Percentiles rank a stretch among this genome's conserved stretches.
Evolutionary conservation across 2,888 invertebrate genomes (phyloP).

Genomic region (Cephus spinipes): DNA sequence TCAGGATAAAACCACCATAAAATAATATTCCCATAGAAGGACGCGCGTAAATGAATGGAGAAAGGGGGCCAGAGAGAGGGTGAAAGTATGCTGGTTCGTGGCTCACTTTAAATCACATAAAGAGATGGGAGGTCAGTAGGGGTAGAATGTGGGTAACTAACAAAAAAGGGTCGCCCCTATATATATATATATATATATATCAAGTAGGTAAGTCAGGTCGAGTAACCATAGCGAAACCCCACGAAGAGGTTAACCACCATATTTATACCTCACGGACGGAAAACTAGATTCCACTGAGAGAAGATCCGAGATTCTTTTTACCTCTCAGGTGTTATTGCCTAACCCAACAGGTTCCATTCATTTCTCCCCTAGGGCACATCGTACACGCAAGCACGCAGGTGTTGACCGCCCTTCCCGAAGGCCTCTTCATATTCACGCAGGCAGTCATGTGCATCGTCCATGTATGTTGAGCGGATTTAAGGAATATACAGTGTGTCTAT

Average conservation of each 20-base stretch:
- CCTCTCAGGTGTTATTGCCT: constrained; percentile 40
- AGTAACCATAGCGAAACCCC: not conserved
- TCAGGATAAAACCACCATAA: not conserved
- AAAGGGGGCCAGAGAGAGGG: not conserved
- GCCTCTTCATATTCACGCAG: constrained; percentile 1
- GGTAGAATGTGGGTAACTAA: not conserved
- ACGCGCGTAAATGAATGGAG: not conserved
- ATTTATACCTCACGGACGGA: not conserved
- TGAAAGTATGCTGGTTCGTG: not conserved
- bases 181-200: too few relatives aligned
- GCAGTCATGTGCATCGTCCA: constrained; percentile 5
- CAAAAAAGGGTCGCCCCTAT: not conserved
- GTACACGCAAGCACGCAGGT: constrained; percentile 8
- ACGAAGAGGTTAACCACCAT: not conserved
- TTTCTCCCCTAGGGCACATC: constrained; percentile 26
- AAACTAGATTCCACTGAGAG: not conserved
- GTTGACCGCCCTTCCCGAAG: not conserved
- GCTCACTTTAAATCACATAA: not conserved
- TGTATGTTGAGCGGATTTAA: not conserved
- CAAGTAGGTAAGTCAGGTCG: not conserved
- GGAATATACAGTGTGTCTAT: not conserved
- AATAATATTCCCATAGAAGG: not conserved
- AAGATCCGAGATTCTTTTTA: not conserved
- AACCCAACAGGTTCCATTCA: constrained; percentile 49
- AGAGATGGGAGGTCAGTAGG: not conserved